Conservation (phyloP, 2,888 invertebrate species). For the Caenorhabditis becei region DNA sequence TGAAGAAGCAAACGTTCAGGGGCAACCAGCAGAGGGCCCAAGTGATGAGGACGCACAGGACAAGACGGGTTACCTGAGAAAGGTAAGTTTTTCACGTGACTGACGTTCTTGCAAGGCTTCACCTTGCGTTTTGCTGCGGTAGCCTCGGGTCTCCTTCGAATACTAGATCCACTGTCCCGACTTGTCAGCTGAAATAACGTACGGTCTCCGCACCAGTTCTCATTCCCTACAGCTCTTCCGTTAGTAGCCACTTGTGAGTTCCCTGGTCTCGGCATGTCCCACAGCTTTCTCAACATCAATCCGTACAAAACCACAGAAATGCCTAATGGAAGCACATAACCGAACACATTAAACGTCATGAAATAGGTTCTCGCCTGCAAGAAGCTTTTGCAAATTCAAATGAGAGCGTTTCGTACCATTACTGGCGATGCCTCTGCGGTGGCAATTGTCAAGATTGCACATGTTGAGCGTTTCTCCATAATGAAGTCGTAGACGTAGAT, state of each 20-base stretch:
- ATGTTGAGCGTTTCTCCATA: constrained; percentile 75
- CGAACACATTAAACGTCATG: constrained; percentile 91
- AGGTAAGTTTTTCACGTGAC: neutral
- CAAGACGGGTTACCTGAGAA: constrained; percentile 89
- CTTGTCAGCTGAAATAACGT: constrained; percentile 10
- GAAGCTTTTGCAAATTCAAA: no score
- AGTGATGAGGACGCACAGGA: constrained; percentile 86
- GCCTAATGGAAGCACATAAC: constrained; percentile 91
- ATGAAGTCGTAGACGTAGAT: constrained; percentile 77
- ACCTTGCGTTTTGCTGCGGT: constrained; percentile 77
- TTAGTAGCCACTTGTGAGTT: constrained; percentile 41
- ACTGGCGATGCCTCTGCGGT: constrained; percentile 69
- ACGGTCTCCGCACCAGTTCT: neutral
- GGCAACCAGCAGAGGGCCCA: constrained; percentile 96
- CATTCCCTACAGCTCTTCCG: constrained; percentile 19
- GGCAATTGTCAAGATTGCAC: constrained; percentile 78
- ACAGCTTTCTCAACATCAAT: constrained; percentile 91
- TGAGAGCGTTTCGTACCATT: no score
- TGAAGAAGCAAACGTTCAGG: constrained; percentile 87
- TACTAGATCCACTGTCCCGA: constrained; percentile 48
- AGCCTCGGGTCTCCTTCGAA: constrained; percentile 76
- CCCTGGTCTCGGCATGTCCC: constrained; percentile 84
- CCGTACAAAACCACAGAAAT: constrained; percentile 92
- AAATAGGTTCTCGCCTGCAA: constrained; percentile 82
- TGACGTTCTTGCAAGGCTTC: neutral